These are phyloP conservation scores for Lota lota DNA, from an alignment of 2,113 vertebrate genomes.

Conservation along the genomic window DNA sequence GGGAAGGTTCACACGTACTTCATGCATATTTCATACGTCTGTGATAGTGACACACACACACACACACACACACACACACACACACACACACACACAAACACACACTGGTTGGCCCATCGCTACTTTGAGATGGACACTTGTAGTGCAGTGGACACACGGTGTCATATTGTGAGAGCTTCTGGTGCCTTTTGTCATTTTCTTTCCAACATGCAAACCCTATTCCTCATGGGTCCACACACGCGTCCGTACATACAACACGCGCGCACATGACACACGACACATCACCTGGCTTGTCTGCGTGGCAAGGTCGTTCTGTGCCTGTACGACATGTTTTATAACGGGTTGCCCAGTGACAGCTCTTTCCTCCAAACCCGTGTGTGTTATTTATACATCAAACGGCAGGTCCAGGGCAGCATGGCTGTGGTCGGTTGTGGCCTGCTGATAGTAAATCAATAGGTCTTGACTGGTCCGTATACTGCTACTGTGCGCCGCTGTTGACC, in stretches of 20 bases:
- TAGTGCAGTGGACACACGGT: background rate
- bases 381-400: constrained; percentile 50
- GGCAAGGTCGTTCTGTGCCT: background rate
- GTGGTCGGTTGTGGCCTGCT: constrained; percentile 12
- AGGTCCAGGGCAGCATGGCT: constrained; percentile 27
- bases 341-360: constrained; percentile 13
- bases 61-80: too few relatives aligned
- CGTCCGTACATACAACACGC: too few relatives aligned
- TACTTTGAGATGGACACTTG: background rate
- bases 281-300: too few relatives aligned
- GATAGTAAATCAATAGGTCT: constrained; percentile 61
- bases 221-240: too few relatives aligned
- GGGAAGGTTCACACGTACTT: constrained; percentile 43
- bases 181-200: too few relatives aligned
- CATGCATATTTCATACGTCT: constrained; percentile 60
- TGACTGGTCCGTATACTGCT: constrained; percentile 23
- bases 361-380: constrained; percentile 35
- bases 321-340: constrained; percentile 15
- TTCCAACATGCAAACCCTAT: too few relatives aligned
- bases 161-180: too few relatives aligned
- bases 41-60: constrained; percentile 29
- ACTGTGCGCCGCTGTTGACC: constrained; percentile 7
- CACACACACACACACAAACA: constrained; percentile 3
- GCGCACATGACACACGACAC: too few relatives aligned
- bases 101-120: background rate